Conservation (phyloP, 1,140 invertebrate genomes). For the Dendroctonus valens region DNA sequence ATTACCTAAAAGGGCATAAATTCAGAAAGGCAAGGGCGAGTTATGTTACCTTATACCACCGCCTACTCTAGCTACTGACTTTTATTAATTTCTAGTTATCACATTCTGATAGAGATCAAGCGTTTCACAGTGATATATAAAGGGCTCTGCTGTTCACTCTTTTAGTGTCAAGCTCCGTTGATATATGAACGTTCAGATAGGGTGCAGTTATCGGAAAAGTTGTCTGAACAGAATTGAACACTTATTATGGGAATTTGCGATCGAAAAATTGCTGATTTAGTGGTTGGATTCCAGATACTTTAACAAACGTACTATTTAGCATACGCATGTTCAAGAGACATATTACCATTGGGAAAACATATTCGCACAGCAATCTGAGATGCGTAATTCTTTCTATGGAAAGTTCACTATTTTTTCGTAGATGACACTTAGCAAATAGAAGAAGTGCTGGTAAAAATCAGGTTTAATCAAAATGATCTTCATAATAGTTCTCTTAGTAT, state of each 20-base stretch:
- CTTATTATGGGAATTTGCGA: slow-evolving; percentile 14
- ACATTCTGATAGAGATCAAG: slow-evolving; percentile 25
- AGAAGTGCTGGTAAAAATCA: too few relatives aligned
- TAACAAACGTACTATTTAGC: not conserved
- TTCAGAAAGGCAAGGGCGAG: slow-evolving; percentile 11
- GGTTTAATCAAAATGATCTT: too few relatives aligned
- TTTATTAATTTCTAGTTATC: slow-evolving; percentile 27
- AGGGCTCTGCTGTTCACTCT: slow-evolving; percentile 9
- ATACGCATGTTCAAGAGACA: not conserved
- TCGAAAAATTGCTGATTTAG: slow-evolving; percentile 22
- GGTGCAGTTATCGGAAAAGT: slow-evolving; percentile 22
- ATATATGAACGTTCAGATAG: slow-evolving; percentile 19
- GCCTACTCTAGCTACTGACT: slow-evolving; percentile 17
- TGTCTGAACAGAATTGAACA: slow-evolving; percentile 14
- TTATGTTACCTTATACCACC: slow-evolving; percentile 18
- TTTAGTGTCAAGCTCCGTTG: slow-evolving; percentile 20
- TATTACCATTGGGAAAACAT: too few relatives aligned
- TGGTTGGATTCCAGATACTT: not conserved
- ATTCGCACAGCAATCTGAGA: too few relatives aligned
- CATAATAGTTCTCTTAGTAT: too few relatives aligned
- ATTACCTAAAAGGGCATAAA: slow-evolving; percentile 32
- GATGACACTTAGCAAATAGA: too few relatives aligned
- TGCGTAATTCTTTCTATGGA: too few relatives aligned
- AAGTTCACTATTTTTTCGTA: too few relatives aligned
- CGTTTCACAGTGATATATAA: slow-evolving; percentile 20